Evolutionary conservation across 2,888 invertebrate genomes (phyloP).

Genomic region (Brachynemurus nebulosus): DNA sequence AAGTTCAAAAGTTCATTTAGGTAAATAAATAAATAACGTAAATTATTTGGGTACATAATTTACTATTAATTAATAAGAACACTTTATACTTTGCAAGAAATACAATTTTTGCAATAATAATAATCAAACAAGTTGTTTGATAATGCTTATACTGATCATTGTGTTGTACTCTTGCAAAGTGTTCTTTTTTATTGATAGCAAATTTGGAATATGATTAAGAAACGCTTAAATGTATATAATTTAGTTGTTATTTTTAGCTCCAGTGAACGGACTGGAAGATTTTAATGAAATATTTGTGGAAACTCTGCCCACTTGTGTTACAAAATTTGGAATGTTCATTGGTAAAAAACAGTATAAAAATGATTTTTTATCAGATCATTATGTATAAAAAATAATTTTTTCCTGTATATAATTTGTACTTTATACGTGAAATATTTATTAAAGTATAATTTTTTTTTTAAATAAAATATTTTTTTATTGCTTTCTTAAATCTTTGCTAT

Average conservation of each 20-base stretch:
- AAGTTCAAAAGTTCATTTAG: constrained; percentile 25
- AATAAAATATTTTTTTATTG: too few species aligned
- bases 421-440: too few species aligned
- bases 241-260: constrained; percentile 23
- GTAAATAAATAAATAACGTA: too few species aligned
- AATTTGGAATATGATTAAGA: constrained; percentile 6
- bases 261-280: constrained; percentile 34
- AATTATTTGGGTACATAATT: too few species aligned
- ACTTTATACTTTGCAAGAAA: too few species aligned
- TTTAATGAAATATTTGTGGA: constrained; percentile 36
- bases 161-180: too few species aligned
- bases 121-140: constrained; percentile 11
- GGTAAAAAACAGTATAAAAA: constrained; percentile 38
- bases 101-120: too few species aligned
- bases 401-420: too few species aligned
- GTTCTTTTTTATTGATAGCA: constrained; percentile 7
- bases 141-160: too few species aligned
- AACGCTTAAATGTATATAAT: constrained; percentile 9
- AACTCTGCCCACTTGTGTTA: constrained; percentile 34
- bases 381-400: background rate
- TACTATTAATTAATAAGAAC: too few species aligned
- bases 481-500: too few species aligned
- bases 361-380: constrained; percentile 28
- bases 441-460: too few species aligned
- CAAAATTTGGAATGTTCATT: constrained; percentile 40